Conservation (phyloP, 1,140 invertebrate species). For the Trachelipus rathkii region DNA sequence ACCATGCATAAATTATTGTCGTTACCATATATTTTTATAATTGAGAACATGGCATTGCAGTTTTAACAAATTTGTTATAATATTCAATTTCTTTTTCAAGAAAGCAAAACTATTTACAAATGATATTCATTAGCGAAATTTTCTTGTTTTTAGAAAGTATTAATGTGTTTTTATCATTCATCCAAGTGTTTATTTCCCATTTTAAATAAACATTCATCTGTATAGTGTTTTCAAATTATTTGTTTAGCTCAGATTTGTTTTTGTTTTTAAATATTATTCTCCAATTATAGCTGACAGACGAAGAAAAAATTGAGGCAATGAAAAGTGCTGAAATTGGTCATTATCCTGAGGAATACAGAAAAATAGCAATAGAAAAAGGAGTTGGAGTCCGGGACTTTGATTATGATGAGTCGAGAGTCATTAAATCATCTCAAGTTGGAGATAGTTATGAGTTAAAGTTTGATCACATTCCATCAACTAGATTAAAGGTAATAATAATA, state of each 20-base stretch:
- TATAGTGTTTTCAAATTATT: background rate
- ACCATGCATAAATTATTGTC: too few species aligned
- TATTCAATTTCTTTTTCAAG: too few species aligned
- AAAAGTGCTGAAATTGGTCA: background rate
- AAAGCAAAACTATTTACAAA: too few species aligned
- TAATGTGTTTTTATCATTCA: background rate
- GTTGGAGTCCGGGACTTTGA: background rate
- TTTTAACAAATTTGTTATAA: too few species aligned
- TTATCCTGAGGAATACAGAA: background rate
- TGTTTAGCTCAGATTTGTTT: background rate
- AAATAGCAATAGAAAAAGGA: background rate
- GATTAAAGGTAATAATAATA: background rate
- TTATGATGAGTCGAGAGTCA: background rate
- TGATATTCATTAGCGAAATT: background rate
- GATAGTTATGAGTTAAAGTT: background rate
- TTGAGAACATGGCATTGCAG: too few species aligned
- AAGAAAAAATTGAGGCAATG: background rate
- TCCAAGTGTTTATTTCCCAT: background rate
- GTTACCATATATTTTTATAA: too few species aligned
- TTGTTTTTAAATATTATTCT: background rate
- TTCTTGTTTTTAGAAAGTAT: background rate
- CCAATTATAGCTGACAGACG: background rate
- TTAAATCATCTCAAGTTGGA: background rate
- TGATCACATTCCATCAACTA: conserved; percentile 1
- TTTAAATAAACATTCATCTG: background rate